A percentile compares a stretch with the other conserved stretches of the same genome.
Evolutionary conservation across 2,113 vertebrate species (phyloP).

Genomic region (Gallinago media): DNA sequence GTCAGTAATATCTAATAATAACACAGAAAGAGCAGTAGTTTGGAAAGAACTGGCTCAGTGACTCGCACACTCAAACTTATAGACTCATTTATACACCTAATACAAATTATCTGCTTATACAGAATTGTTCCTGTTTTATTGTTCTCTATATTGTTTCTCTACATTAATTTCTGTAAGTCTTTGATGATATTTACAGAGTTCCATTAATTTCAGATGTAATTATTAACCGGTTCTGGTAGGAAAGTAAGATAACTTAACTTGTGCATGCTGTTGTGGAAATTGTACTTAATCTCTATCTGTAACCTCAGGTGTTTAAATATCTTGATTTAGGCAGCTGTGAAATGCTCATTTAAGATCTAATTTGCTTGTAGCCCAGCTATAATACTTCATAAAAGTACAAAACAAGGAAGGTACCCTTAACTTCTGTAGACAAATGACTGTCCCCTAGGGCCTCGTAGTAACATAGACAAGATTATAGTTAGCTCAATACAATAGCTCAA

Average conservation of each 20-base stretch:
- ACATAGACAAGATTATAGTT: too few relatives aligned
- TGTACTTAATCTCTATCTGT: not conserved
- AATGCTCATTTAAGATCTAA: not conserved
- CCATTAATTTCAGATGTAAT: not conserved
- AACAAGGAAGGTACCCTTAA: not conserved
- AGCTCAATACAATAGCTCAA: too few relatives aligned
- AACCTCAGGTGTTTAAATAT: not conserved
- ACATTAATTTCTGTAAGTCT: not conserved
- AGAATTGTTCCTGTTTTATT: not conserved
- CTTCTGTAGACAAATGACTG: not conserved
- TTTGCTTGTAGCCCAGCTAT: not conserved
- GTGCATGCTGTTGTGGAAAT: accelerated
- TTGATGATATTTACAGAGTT: not conserved
- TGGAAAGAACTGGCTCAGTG: not conserved
- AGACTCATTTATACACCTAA: not conserved
- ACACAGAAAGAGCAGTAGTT: not conserved
- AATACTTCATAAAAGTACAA: not conserved
- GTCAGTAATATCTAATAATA: not conserved
- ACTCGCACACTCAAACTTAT: not conserved
- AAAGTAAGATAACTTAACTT: not conserved
- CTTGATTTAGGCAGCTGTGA: not conserved
- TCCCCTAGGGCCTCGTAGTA: not conserved
- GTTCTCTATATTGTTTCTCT: not conserved
- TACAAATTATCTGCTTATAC: not conserved
- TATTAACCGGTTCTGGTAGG: not conserved